Conservation (phyloP, 2,113 vertebrate genomes). For the Aix galericulata region DNA sequence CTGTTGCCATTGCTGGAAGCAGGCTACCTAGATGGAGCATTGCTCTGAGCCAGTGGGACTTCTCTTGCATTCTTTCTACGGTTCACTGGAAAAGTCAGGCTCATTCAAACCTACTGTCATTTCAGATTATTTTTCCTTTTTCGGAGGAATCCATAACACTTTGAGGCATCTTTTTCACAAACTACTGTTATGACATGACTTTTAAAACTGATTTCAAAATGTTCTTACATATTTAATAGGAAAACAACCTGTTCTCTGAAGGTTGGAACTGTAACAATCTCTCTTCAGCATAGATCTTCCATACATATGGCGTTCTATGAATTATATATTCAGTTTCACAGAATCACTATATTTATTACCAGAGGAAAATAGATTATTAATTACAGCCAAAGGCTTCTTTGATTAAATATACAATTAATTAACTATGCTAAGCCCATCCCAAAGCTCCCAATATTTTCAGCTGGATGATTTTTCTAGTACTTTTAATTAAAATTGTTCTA, state of each 20-base stretch:
- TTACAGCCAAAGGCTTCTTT: slow-evolving; percentile 79
- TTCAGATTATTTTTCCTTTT: slow-evolving; percentile 31
- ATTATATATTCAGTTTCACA: slow-evolving; percentile 75
- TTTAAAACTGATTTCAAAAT: slow-evolving; percentile 62
- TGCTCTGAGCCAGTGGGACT: background rate
- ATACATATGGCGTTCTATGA: slow-evolving; percentile 48
- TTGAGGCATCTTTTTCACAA: slow-evolving; percentile 49
- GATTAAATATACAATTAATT: slow-evolving; percentile 85
- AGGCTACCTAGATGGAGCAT: background rate
- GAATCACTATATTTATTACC: slow-evolving; percentile 75
- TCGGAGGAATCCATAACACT: slow-evolving; percentile 25
- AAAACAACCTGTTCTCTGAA: slow-evolving; percentile 30
- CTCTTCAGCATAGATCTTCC: slow-evolving; percentile 42
- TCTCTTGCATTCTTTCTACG: background rate
- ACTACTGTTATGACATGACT: slow-evolving; percentile 37
- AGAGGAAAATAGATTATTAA: slow-evolving; percentile 82
- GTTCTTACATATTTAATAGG: slow-evolving; percentile 40
- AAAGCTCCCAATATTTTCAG: slow-evolving; percentile 80
- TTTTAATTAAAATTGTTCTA: slow-evolving; percentile 84
- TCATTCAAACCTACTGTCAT: background rate
- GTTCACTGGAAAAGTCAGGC: slow-evolving; percentile 4
- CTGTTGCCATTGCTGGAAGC: background rate
- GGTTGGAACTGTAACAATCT: background rate
- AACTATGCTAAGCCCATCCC: slow-evolving; percentile 80
- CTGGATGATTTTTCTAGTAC: slow-evolving; percentile 77